phyloP scores from a whole-genome alignment of 2,113 vertebrate species.

The Dromaius novaehollandiae region DNA sequence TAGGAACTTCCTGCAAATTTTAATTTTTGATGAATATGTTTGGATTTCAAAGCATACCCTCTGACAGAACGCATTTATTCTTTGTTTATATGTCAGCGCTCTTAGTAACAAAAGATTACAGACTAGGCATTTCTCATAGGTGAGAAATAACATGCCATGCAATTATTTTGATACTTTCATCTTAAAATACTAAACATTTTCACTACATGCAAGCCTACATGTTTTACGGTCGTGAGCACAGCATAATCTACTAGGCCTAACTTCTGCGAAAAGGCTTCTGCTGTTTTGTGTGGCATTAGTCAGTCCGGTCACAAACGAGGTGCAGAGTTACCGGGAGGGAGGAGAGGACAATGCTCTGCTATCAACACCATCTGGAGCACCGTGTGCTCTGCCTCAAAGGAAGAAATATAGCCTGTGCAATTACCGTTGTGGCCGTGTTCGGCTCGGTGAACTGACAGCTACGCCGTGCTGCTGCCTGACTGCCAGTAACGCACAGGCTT shows the following conservation, averaged over 20 bases:
- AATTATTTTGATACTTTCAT: neutral
- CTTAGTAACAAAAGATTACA: neutral
- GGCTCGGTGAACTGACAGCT: neutral
- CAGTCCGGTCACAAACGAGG: fast-evolving
- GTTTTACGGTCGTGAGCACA: neutral
- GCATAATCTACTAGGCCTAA: neutral
- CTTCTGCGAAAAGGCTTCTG: neutral
- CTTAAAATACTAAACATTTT: neutral
- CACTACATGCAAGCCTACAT: fast-evolving
- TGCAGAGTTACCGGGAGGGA: fast-evolving
- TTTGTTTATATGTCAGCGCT: neutral
- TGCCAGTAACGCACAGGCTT: fast-evolving
- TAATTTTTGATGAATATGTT: slow-evolving; percentile 1
- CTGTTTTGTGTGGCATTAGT: neutral
- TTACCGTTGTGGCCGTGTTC: fast-evolving
- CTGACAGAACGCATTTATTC: neutral
- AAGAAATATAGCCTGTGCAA: neutral
- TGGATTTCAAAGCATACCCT: neutral
- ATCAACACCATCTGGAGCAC: neutral
- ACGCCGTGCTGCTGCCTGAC: neutral
- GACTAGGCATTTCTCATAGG: neutral
- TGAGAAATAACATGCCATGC: neutral
- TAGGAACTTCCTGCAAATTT: slow-evolving; percentile 17
- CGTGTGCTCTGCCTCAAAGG: fast-evolving
- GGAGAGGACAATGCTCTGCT: neutral